These are phyloP conservation scores for Megaceryle torquata DNA, from an alignment of 2,113 vertebrate genomes.

Conservation along the genomic window DNA sequence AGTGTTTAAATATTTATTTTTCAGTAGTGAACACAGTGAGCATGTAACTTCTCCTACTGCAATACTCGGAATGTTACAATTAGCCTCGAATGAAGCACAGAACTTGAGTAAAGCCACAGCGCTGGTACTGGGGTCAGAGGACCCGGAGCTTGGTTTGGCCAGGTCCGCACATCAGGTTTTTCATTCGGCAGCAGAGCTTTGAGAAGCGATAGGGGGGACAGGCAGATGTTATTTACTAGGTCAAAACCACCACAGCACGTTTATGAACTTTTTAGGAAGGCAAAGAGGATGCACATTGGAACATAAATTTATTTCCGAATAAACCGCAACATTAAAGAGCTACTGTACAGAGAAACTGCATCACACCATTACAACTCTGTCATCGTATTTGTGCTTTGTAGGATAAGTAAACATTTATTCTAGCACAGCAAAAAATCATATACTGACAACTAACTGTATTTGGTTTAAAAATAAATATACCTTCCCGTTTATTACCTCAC, in stretches of 20 bases:
- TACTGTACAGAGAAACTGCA: conserved; percentile 67
- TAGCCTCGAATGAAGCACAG: neutral
- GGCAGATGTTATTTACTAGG: neutral
- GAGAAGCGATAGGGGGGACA: neutral
- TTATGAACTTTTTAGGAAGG: neutral
- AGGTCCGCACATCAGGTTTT: neutral
- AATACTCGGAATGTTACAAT: neutral
- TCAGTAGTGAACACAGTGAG: neutral
- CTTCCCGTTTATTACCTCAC: conserved; percentile 22
- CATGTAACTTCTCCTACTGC: neutral
- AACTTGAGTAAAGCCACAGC: neutral
- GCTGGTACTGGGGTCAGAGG: neutral
- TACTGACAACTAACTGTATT: conserved; percentile 55
- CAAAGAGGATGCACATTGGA: neutral
- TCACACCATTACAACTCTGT: conserved; percentile 68
- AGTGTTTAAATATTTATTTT: neutral
- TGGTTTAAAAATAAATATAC: conserved; percentile 69
- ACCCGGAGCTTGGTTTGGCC: neutral
- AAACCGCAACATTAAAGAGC: conserved; percentile 55
- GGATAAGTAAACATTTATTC: conserved; percentile 71
- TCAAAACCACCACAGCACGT: neutral
- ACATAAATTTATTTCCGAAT: conserved; percentile 77
- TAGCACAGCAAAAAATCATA: conserved; percentile 56
- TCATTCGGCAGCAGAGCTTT: neutral
- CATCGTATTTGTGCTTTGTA: conserved; percentile 76